Evolutionary conservation across 1,140 invertebrate species (phyloP).

Genomic region (Euura lappo): DNA sequence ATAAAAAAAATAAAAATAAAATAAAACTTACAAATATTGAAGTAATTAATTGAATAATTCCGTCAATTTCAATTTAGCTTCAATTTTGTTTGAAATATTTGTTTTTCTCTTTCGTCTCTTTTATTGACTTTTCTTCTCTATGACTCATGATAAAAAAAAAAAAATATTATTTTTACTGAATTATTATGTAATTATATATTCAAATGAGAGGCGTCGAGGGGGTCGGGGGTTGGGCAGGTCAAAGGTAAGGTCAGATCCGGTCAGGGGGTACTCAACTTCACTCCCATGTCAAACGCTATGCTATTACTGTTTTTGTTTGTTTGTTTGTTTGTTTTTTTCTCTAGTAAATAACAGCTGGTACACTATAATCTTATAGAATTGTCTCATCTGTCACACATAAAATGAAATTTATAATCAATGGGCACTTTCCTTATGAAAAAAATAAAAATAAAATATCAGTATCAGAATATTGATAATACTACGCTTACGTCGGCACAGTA

Average conservation of each 20-base stretch:
- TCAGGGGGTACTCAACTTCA: constrained; percentile 34
- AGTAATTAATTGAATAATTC: not conserved
- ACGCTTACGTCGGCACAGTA: not conserved
- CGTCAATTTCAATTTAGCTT: not conserved
- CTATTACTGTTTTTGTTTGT: not conserved
- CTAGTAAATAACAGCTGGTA: not conserved
- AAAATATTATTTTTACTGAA: not conserved
- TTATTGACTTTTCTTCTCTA: constrained; percentile 1
- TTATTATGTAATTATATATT: constrained; percentile 23
- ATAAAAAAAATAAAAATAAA: constrained; percentile 23
- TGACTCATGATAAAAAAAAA: not conserved
- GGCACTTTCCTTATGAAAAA: not conserved
- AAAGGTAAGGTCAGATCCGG: constrained; percentile 32
- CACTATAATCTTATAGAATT: not conserved
- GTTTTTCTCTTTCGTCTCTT: constrained; percentile 21
- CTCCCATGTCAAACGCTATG: constrained; percentile 50
- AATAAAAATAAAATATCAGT: not conserved
- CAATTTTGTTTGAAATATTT: constrained; percentile 8
- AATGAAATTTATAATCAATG: not conserved
- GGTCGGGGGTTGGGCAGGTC: constrained; percentile 19
- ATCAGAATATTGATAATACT: not conserved
- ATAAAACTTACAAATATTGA: constrained; percentile 24
- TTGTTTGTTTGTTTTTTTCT: too few species aligned
- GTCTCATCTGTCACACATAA: not conserved
- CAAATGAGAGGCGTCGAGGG: constrained; percentile 10